phyloP scores from a whole-genome alignment of 2,113 vertebrate genomes.

The Ploceus nigricollis region DNA sequence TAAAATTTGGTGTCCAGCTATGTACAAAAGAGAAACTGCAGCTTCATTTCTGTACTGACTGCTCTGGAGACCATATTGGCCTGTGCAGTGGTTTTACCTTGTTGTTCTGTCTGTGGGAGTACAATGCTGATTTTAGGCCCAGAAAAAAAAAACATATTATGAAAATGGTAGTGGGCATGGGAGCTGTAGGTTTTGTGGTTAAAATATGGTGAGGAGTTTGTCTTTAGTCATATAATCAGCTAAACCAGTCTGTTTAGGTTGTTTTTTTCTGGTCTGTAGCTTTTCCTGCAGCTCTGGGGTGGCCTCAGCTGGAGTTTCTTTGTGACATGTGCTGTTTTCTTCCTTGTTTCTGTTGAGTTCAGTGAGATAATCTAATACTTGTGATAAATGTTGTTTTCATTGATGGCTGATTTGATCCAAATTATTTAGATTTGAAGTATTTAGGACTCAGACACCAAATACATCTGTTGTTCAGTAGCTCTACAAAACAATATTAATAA shows the following conservation, averaged over 20 bases:
- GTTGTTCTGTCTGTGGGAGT: not conserved
- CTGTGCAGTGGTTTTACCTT: not conserved
- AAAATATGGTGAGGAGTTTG: not conserved
- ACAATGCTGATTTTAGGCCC: not conserved
- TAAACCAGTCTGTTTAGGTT: not conserved
- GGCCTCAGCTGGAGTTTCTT: not conserved
- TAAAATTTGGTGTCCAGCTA: not conserved
- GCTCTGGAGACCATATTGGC: not conserved
- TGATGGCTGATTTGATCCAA: not conserved
- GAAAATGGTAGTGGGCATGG: not conserved
- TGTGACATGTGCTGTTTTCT: not conserved
- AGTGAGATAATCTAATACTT: not conserved
- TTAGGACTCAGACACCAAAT: not conserved
- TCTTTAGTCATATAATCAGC: not conserved
- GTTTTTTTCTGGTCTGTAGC: not conserved
- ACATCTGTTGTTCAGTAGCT: not conserved
- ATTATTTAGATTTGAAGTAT: not conserved
- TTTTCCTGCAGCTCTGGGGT: not conserved
- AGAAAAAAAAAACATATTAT: not conserved
- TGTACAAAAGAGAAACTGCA: not conserved
- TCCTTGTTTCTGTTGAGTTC: not conserved
- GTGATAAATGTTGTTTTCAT: not conserved
- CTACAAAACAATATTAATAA: not conserved
- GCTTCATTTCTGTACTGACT: not conserved
- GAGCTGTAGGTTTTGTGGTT: not conserved